These are phyloP conservation scores for Drosophila stalkeri DNA, from an alignment of 2,888 invertebrate species.

Conservation along the genomic window DNA sequence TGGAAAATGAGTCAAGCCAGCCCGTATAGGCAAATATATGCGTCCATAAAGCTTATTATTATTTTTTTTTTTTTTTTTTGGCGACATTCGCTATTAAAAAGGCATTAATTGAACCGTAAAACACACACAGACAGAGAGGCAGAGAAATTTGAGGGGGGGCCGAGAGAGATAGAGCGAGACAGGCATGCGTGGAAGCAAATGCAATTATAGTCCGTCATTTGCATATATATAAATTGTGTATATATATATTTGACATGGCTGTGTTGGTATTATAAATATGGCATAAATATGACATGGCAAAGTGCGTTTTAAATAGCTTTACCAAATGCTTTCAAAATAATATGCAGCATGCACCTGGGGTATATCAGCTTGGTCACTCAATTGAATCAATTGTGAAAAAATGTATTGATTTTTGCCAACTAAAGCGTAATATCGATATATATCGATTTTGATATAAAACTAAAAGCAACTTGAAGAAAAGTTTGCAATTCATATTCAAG, in stretches of 20 bases:
- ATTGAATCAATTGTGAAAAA: neutral
- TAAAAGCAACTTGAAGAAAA: no score
- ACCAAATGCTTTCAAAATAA: conserved; percentile 8
- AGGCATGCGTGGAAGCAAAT: conserved; percentile 24
- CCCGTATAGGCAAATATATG: conserved; percentile 20
- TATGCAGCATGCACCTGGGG: neutral
- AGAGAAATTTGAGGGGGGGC: no score
- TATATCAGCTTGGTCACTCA: neutral
- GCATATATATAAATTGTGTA: conserved; percentile 39
- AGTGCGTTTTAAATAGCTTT: conserved; percentile 32
- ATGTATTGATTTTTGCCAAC: neutral
- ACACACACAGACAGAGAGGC: conserved; percentile 1
- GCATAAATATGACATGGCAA: conserved; percentile 21
- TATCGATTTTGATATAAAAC: no score
- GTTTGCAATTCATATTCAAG: no score
- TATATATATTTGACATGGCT: conserved; percentile 2
- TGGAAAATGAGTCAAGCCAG: conserved; percentile 3
- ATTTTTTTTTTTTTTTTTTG: conserved; percentile 12
- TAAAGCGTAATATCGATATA: no score
- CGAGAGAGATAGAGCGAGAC: neutral
- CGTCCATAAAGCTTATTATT: conserved; percentile 6
- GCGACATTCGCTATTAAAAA: conserved; percentile 46
- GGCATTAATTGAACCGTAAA: conserved; percentile 49
- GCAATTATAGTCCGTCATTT: conserved; percentile 50
- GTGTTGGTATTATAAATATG: conserved; percentile 17